Evolutionary conservation across 2,797 vertebrate species (phyloP).

Genomic region (Vireo griseus): DNA sequence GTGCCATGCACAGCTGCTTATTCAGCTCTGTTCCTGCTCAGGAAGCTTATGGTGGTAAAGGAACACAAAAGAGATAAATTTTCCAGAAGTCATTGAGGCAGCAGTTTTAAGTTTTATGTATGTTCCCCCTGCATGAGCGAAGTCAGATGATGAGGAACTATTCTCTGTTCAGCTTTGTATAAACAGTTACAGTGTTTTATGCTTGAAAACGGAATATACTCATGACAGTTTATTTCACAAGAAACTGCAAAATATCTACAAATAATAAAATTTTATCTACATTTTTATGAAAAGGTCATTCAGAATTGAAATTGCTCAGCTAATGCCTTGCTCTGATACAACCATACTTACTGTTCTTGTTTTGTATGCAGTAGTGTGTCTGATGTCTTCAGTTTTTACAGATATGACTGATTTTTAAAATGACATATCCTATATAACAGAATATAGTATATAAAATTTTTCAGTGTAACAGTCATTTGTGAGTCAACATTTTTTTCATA

Average conservation of each 20-base stretch:
- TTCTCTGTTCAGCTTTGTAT: background rate
- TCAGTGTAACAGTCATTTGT: background rate
- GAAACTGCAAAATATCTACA: background rate
- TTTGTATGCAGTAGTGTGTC: background rate
- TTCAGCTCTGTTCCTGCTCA: background rate
- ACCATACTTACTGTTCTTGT: background rate
- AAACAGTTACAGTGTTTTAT: background rate
- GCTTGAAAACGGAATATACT: background rate
- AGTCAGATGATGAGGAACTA: background rate
- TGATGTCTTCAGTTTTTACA: background rate
- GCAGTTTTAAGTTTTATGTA: background rate
- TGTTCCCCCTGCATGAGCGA: background rate
- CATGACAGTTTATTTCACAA: background rate
- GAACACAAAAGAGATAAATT: background rate
- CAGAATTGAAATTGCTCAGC: background rate
- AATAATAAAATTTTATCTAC: background rate
- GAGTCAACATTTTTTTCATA: background rate
- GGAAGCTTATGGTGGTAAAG: background rate
- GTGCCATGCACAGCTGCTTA: background rate
- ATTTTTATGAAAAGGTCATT: background rate
- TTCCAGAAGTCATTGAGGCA: background rate
- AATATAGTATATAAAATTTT: background rate
- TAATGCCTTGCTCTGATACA: background rate
- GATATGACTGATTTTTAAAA: background rate
- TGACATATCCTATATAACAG: fast-evolving